Base-by-base conservation (phyloP, 2,888 invertebrate genomes). In the Ceramica pisi region DNA sequence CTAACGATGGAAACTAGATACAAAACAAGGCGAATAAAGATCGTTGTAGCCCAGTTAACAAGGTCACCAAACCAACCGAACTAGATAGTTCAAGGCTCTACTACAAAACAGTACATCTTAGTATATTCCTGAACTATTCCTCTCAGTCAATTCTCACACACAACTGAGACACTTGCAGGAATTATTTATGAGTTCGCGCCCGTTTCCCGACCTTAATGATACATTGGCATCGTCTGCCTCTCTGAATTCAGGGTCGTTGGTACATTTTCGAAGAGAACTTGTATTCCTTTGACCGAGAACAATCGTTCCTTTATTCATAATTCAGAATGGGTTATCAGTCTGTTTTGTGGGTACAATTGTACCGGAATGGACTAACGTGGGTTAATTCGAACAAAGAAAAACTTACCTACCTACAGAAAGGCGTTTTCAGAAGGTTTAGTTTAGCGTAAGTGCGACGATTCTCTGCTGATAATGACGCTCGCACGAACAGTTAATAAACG, bases 161-260 rank as follows among this genome's bases (percentile, higher is more conserved):
- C 72, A 71, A 53, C 63, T 19, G 59, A 75, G 63, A 41, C 63
- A 38, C 55, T 55, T 55, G 55, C 44, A 64, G 46, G 81, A 78
- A 78, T 75, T 80, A 78, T 78, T 78, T 75, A 81, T 78, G 76
- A 75, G 60, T 55, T 65, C 76, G 26, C 81, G 51, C 69, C 65
- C 76, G 60, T 75, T 78, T 48, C 21, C 21, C 44, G 56, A 41
- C 60, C 64, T 46, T 70, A 81, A 78, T 80, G 81, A 80, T 80
- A 78, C 61, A 79, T 73, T 21, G 80, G 74, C 41, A 53, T 38
- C 31, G 59, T 53, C 69, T 68, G 61, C 61, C 55, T 51, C 60
- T 74, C 41, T 38, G 68, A 48, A 56, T 80, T 80, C 81, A 78
- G 76, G 81, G 60, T 61, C 56, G 57, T 21, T 51, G 44, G n/a